phyloP scores from a whole-genome alignment of 2,113 vertebrate species.

The Thermophis baileyi region DNA sequence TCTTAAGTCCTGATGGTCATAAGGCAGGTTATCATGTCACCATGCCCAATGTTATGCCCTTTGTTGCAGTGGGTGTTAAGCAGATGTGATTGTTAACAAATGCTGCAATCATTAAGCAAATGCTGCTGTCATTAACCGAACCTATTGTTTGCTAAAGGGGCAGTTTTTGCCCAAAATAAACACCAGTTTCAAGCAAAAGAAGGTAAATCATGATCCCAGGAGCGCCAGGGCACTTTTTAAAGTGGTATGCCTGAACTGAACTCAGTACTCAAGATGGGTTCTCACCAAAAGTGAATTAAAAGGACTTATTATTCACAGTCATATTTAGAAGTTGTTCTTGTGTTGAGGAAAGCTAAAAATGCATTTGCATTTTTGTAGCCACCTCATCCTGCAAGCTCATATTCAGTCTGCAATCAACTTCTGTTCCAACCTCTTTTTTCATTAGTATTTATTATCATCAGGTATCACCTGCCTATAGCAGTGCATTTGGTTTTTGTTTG shows the following conservation, averaged over 20 bases:
- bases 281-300: background rate
- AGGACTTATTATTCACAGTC: background rate
- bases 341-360: background rate
- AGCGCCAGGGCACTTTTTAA: background rate
- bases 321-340: background rate
- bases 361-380: background rate
- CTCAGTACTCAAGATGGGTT: background rate
- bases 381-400: background rate
- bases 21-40: background rate
- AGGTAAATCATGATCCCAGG: background rate
- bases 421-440: background rate
- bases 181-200: background rate
- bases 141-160: background rate
- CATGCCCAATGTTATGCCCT: background rate
- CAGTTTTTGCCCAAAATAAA: background rate
- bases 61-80: background rate
- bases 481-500: background rate
- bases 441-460: background rate
- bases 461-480: background rate
- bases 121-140: background rate
- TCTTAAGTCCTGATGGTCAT: background rate
- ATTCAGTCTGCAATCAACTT: background rate
- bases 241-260: background rate
- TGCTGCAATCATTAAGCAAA: background rate
- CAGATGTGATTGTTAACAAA: background rate